phyloP scores from a whole-genome alignment of 2,797 vertebrate species.

The Clarias pachynema region DNA sequence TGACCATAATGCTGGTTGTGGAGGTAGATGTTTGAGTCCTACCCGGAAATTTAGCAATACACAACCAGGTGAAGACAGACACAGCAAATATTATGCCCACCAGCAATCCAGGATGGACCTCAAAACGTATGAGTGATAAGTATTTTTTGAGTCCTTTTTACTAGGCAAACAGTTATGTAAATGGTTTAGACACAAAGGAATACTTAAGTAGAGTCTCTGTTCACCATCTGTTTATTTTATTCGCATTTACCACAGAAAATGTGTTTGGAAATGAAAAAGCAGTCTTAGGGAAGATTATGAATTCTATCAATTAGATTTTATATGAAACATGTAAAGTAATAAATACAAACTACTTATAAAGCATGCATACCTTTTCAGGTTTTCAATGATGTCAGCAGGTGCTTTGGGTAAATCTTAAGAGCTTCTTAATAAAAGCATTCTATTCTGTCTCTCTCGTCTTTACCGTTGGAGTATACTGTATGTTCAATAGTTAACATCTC shows the following conservation, averaged over 20 bases:
- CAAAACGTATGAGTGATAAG: constrained; percentile 70
- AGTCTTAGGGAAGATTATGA: not conserved
- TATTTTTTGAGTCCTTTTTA: constrained; percentile 48
- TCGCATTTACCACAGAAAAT: not conserved
- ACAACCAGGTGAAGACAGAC: not conserved
- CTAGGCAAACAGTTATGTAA: constrained; percentile 57
- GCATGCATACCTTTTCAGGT: not conserved
- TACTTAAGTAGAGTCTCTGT: not conserved
- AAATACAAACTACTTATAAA: not conserved
- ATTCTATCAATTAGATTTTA: not conserved
- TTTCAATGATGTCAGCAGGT: not conserved
- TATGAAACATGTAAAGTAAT: not conserved
- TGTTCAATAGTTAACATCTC: not conserved
- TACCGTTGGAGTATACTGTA: not conserved
- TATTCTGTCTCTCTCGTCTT: not conserved
- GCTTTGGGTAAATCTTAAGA: not conserved
- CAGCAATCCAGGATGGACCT: constrained; percentile 49
- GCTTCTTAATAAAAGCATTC: not conserved
- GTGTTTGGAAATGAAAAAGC: not conserved
- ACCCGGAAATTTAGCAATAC: constrained; percentile 32
- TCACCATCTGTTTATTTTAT: not conserved
- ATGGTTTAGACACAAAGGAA: constrained; percentile 32
- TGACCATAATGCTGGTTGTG: constrained; percentile 3
- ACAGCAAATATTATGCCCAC: constrained; percentile 36
- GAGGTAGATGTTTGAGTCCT: not conserved